Conservation (phyloP, 2,888 invertebrate species). For the Sacculina carcini region DNA sequence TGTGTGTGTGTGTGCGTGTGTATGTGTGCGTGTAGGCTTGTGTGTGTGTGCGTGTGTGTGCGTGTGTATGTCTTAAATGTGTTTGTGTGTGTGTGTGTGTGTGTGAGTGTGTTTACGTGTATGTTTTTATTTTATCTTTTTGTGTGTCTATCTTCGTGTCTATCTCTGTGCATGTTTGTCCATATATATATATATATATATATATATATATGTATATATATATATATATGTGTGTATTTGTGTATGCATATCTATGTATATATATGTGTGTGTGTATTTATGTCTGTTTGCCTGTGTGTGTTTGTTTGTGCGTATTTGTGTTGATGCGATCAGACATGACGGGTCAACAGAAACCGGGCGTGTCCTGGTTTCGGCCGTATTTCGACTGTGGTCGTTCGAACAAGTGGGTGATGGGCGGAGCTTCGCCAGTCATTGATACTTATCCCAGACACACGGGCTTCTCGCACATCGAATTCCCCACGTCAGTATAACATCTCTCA, state of each 20-base stretch:
- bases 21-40: background rate
- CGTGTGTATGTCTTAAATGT: background rate
- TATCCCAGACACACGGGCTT: slow-evolving; percentile 79
- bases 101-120: too few species aligned
- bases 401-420: slow-evolving; percentile 81
- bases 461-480: slow-evolving; percentile 75
- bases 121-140: background rate
- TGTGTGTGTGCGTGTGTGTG: background rate
- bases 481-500: slow-evolving; percentile 30
- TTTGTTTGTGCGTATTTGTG: too few species aligned
- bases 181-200: slow-evolving; percentile 4
- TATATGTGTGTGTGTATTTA: too few species aligned
- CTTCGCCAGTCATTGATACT: slow-evolving; percentile 81
- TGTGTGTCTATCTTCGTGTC: background rate
- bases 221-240: background rate
- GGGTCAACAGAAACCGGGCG: background rate
- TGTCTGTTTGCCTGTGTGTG: too few species aligned
- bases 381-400: slow-evolving; percentile 88
- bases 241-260: too few species aligned
- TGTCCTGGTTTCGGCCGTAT: slow-evolving; percentile 66
- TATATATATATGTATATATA: slow-evolving; percentile 1
- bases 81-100: too few species aligned
- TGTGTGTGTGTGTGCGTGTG: background rate
- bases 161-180: too few species aligned
- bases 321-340: background rate